Percentiles rank a stretch among this genome's conserved stretches.
These are phyloP conservation scores for Thymallus thymallus DNA, from an alignment of 2,113 vertebrate species.

Conservation along the genomic window DNA sequence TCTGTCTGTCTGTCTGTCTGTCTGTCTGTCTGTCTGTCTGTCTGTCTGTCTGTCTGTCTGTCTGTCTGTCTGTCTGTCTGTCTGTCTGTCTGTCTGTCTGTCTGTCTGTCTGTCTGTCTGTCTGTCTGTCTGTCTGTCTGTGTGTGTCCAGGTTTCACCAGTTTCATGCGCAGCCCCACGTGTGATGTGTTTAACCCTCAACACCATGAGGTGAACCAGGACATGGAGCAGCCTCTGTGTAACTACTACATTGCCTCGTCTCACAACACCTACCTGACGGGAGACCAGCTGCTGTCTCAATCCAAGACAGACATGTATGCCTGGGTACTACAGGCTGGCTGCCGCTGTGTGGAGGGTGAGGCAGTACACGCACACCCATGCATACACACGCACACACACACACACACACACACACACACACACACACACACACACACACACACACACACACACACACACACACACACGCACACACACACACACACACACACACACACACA, in stretches of 20 bases:
- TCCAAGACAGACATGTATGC: constrained; percentile 95
- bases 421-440: no score
- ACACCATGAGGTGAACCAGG: constrained; percentile 88
- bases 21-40: no score
- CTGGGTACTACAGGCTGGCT: constrained; percentile 91
- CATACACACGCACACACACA: constrained; percentile 6
- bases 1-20: no score
- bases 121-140: not conserved
- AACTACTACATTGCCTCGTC: constrained; percentile 96
- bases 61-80: no score
- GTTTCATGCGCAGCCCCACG: constrained; percentile 91
- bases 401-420: not conserved
- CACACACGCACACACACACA: not conserved
- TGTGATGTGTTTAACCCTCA: constrained; percentile 92
- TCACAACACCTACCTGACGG: constrained; percentile 95
- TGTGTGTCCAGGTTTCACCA: constrained; percentile 83
- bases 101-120: not conserved
- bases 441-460: not conserved
- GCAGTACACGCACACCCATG: not conserved
- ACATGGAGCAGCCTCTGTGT: constrained; percentile 94
- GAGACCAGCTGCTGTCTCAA: constrained; percentile 94
- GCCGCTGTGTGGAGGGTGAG: constrained; percentile 92
- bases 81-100: not conserved
- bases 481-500: no score
- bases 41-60: no score